phyloP scores from a whole-genome alignment of 2,888 invertebrate species.

The Chorisops tibialis region DNA sequence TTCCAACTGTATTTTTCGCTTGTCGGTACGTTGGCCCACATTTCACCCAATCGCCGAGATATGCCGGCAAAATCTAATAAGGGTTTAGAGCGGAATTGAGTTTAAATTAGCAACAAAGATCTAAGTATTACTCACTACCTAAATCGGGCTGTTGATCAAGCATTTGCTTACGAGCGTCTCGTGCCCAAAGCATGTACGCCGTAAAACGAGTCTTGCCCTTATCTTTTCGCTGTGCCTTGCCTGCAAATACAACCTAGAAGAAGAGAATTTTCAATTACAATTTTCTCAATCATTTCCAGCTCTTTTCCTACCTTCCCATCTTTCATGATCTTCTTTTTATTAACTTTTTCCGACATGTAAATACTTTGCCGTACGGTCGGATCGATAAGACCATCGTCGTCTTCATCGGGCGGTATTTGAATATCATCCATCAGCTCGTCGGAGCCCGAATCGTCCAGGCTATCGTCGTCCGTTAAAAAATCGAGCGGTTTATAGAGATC shows the following conservation, averaged over 20 bases:
- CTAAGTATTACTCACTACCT: slow-evolving; percentile 19
- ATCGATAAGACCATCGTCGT: slow-evolving; percentile 38
- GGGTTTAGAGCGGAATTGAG: background rate
- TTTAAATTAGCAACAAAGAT: background rate
- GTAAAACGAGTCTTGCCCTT: slow-evolving; percentile 79
- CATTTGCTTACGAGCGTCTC: slow-evolving; percentile 73
- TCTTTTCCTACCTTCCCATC: slow-evolving; percentile 53
- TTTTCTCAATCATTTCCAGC: background rate
- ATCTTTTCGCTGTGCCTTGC: slow-evolving; percentile 74
- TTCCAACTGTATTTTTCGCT: slow-evolving; percentile 72
- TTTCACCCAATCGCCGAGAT: slow-evolving; percentile 79
- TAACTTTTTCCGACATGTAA: slow-evolving; percentile 76
- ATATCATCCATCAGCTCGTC: slow-evolving; percentile 34
- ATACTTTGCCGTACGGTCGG: slow-evolving; percentile 52
- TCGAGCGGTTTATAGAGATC: slow-evolving; percentile 13
- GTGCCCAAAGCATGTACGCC: slow-evolving; percentile 90
- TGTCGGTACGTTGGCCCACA: slow-evolving; percentile 80
- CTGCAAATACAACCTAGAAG: slow-evolving; percentile 56
- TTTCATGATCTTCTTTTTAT: slow-evolving; percentile 69
- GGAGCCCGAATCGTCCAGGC: slow-evolving; percentile 30
- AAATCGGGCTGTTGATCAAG: slow-evolving; percentile 69
- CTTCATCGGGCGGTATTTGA: slow-evolving; percentile 35
- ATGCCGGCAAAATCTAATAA: slow-evolving; percentile 72
- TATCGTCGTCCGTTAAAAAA: background rate
- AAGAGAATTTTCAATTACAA: background rate